Evolutionary conservation across 2,797 vertebrate genomes (phyloP).

Genomic region (Eulemur coronatus): DNA sequence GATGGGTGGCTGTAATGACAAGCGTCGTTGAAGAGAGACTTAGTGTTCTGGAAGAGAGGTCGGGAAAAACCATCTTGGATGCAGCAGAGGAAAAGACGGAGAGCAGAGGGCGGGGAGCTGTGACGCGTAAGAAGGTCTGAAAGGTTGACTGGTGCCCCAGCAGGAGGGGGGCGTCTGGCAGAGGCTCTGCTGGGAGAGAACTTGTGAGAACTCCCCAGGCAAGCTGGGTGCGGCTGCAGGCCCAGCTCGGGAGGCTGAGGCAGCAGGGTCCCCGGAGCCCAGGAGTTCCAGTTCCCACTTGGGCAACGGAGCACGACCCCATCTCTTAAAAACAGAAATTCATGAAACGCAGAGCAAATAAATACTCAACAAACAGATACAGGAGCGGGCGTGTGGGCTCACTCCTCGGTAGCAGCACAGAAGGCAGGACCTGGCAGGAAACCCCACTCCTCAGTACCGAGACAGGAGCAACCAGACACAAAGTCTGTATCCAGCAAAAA

Average conservation of each 20-base stretch:
- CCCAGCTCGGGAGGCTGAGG: background rate
- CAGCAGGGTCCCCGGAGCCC: background rate
- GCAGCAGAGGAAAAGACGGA: background rate
- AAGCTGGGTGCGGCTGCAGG: background rate
- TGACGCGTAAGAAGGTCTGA: background rate
- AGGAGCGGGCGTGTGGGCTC: background rate
- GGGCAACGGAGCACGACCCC: background rate
- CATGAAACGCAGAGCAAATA: background rate
- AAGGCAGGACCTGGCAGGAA: background rate
- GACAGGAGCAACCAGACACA: background rate
- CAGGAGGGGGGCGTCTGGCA: background rate
- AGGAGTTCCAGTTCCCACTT: background rate
- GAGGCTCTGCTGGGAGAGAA: background rate
- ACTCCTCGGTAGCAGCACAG: background rate
- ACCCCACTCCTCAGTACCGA: background rate
- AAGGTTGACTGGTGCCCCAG: background rate
- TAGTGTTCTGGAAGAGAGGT: background rate
- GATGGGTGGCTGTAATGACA: rapidly evolving
- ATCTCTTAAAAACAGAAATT: background rate
- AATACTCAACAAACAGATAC: background rate
- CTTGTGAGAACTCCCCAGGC: too few relatives aligned
- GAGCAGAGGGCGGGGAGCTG: background rate
- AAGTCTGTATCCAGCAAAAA: background rate
- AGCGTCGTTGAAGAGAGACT: background rate
- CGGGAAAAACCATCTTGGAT: rapidly evolving